Evolutionary conservation across 2,113 vertebrate species (phyloP).

Genomic region (Platycercus adscitus): DNA sequence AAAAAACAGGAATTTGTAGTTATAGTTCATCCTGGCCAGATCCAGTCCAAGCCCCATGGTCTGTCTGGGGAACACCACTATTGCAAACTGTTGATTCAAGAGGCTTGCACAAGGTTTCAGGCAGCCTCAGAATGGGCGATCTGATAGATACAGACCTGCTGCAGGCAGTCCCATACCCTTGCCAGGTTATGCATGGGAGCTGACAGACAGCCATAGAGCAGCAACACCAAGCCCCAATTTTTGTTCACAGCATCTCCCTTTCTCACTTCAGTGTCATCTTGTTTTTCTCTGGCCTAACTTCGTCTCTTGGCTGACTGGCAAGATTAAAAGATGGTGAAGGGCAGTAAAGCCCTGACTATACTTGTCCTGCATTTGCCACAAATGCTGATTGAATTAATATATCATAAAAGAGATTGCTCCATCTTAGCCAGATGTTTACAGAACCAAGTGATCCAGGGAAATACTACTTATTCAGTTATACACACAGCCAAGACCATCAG

Average conservation of each 20-base stretch:
- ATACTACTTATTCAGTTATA: not conserved
- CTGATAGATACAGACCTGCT: not conserved
- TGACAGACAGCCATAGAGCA: not conserved
- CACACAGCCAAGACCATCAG: not conserved
- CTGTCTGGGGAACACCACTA: not conserved
- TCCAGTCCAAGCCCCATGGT: not conserved
- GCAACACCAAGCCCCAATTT: not conserved
- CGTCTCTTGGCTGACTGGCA: not conserved
- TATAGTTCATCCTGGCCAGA: not conserved
- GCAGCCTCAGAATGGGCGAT: not conserved
- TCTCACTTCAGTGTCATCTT: not conserved
- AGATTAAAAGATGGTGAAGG: not conserved
- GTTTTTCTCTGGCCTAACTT: not conserved
- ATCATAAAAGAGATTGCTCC: not conserved
- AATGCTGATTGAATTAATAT: not conserved
- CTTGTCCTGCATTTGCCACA: not conserved
- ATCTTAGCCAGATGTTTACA: not conserved
- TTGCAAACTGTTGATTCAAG: not conserved
- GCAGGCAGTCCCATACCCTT: not conserved
- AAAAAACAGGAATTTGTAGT: not conserved
- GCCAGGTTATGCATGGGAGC: accelerated
- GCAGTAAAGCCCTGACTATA: not conserved
- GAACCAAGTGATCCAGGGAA: not conserved
- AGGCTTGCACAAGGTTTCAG: not conserved
- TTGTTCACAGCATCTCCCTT: not conserved